A percentile compares a stretch with the other conserved stretches of the same genome.
Evolutionary conservation across 1,140 invertebrate genomes (phyloP).

Genomic region (Leucophenga varia): DNA sequence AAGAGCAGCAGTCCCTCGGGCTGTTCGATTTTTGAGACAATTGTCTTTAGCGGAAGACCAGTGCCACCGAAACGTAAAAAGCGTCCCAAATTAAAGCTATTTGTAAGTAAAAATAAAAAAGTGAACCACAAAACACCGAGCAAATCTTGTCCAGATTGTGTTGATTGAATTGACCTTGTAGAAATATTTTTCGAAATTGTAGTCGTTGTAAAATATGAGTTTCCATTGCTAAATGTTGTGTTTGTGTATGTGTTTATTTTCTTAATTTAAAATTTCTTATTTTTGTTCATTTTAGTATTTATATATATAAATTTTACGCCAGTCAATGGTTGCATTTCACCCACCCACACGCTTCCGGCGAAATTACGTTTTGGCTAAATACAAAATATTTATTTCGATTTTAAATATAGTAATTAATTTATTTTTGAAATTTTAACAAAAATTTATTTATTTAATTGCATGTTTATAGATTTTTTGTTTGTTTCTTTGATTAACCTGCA

Average conservation of each 20-base stretch:
- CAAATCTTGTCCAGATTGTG: too few relatives aligned
- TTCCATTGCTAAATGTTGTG: too few relatives aligned
- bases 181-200: too few relatives aligned
- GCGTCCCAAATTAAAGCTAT: conserved; percentile 44
- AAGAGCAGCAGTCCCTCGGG: conserved; percentile 31
- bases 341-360: conserved; percentile 41
- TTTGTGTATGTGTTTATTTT: too few relatives aligned
- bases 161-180: too few relatives aligned
- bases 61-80: conserved; percentile 43
- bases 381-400: too few relatives aligned
- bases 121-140: too few relatives aligned
- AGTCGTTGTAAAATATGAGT: too few relatives aligned
- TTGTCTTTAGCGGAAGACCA: conserved; percentile 35
- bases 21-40: conserved; percentile 35
- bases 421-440: conserved; percentile 2
- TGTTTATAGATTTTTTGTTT: too few relatives aligned
- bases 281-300: conserved; percentile 7
- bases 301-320: conserved; percentile 26
- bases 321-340: conserved; percentile 21
- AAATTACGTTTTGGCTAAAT: too few relatives aligned
- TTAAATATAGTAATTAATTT: conserved; percentile 7
- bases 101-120: conserved; percentile 48
- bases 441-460: conserved; percentile 11
- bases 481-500: not conserved
- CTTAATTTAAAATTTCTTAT: too few relatives aligned